A percentile compares a stretch with the other conserved stretches of the same genome.
phyloP scores from a whole-genome alignment of 2,797 vertebrate genomes.

The Tangara arthus region DNA sequence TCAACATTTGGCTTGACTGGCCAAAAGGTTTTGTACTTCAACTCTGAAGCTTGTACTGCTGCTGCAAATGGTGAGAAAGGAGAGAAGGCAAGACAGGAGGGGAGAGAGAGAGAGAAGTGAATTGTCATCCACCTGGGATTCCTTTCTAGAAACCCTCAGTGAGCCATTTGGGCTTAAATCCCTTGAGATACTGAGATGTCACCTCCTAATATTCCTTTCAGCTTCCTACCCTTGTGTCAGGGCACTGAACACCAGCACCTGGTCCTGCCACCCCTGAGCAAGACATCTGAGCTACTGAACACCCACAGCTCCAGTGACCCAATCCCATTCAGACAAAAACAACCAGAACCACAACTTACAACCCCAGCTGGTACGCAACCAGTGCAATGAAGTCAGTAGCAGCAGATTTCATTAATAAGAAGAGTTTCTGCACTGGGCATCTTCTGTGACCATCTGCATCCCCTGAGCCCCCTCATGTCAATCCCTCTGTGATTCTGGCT shows the following conservation, averaged over 20 bases:
- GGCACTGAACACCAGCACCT: background rate
- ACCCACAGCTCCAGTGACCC: background rate
- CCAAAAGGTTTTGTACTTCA: background rate
- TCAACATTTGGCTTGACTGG: conserved; percentile 62
- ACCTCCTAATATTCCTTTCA: background rate
- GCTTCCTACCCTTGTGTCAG: background rate
- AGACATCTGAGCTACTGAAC: background rate
- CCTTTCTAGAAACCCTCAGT: background rate
- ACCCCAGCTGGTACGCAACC: background rate
- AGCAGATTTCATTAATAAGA: background rate
- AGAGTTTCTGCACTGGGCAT: background rate
- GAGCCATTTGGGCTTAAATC: background rate
- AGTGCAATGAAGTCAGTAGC: background rate
- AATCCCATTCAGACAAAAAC: background rate
- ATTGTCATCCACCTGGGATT: background rate
- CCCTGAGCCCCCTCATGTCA: background rate
- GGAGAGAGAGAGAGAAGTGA: background rate
- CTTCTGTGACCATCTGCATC: background rate
- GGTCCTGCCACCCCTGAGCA: background rate
- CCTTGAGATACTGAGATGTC: background rate
- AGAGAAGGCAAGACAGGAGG: background rate
- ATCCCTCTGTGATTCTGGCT: background rate
- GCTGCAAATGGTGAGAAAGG: background rate
- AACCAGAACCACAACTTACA: background rate
- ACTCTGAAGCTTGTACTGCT: background rate